Conservation (phyloP, 2,797 vertebrate genomes). For the Xenopus petersii region DNA sequence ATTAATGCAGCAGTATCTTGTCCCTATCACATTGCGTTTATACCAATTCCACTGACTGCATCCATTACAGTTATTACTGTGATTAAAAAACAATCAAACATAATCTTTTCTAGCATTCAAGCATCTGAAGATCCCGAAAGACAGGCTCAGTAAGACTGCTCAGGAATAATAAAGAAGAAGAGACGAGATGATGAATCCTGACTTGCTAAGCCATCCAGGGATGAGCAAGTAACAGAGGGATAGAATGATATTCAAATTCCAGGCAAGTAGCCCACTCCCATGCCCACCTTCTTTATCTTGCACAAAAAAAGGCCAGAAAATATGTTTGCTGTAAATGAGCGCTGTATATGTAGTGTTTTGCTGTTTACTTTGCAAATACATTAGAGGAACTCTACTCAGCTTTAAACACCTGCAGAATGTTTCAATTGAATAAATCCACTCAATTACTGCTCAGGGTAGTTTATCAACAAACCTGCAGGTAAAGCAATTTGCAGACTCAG, state of each 20-base stretch:
- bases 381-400: neutral
- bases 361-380: neutral
- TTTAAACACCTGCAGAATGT: slow-evolving; percentile 15
- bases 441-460: slow-evolving; percentile 12
- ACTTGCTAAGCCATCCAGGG: neutral
- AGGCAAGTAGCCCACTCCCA: neutral
- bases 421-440: slow-evolving; percentile 14
- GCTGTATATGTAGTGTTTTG: neutral
- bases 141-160: neutral
- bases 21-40: slow-evolving; percentile 4
- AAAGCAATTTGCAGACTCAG: neutral
- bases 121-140: slow-evolving; percentile 4
- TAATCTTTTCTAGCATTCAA: slow-evolving; percentile 46
- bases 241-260: neutral
- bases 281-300: neutral
- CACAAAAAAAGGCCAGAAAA: neutral
- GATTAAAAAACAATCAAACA: slow-evolving; percentile 58
- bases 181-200: slow-evolving; percentile 7
- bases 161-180: neutral
- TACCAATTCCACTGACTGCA: slow-evolving; percentile 36
- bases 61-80: slow-evolving; percentile 54
- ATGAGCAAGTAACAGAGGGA: slow-evolving; percentile 14
- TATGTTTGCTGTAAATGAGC: neutral
- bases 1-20: slow-evolving; percentile 10
- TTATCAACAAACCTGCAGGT: slow-evolving; percentile 11